Base-by-base conservation (phyloP, 2,888 invertebrate species). In the Parnassius apollo region DNA sequence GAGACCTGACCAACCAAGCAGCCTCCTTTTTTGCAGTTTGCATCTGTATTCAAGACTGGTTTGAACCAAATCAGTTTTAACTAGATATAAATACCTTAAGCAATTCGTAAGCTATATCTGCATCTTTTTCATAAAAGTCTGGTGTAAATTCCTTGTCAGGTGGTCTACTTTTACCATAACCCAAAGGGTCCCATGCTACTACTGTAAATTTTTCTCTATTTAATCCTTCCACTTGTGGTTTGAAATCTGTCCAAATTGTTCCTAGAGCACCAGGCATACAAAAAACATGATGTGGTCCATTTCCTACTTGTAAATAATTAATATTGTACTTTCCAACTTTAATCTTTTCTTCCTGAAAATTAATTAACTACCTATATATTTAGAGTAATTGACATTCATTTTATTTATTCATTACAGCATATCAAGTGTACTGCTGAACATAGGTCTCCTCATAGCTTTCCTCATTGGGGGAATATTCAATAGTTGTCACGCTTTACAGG, bases 181-280 rank as follows among this genome's bases (percentile, higher is more conserved):
- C 98, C 0, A 96, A 96, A 0, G 97, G 97, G 83, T 98, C 98
- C 96, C 96, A 96, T 0, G 93, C 95, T 9, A 95, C 82, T 42
- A 95, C 69, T 1, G 94, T 95, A 69, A 95, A 94, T 74, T 94
- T 93, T 2, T 92, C 83, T 66, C 81, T 85, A 76, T 95, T 88
- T 45, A 96, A 84, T 62, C 94, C 92, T 71, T 95, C 94, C 9
- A 96, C 89, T 85, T 96, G 96, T 0, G 96, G 95, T 68, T 93
- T 94, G 75, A 97, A 98, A 81, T 98, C 97, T 0, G 96, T 96
- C 94, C 95, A 95, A 59, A 95, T 94, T 0, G 96, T 94, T 1
- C 98, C 97, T 44, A 97, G 78, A 0, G 96, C 96, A 49, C 97
- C 97, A 0, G 97, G 97, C 77, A 97, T 90, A 65, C 96, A 93